Percentiles rank a stretch among this genome's conserved stretches.
These are phyloP conservation scores for Malaclemys terrapin DNA, from an alignment of 2,113 vertebrate genomes.

Conservation along the genomic window DNA sequence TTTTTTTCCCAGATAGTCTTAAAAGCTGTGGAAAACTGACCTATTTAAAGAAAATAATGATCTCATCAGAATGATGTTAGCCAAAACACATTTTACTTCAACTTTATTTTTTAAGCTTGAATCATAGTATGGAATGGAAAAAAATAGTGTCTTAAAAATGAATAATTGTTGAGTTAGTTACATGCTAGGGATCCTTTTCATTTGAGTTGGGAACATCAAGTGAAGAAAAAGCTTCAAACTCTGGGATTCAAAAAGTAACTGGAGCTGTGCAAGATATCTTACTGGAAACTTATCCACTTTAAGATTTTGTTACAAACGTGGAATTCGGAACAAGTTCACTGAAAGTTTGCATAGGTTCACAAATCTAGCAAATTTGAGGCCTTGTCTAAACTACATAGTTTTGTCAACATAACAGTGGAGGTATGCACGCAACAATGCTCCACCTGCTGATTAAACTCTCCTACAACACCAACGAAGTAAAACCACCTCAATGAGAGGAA, in stretches of 20 bases:
- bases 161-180: neutral
- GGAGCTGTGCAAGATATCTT: rapidly evolving
- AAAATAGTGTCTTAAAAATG: neutral
- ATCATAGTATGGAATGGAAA: neutral
- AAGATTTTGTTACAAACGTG: neutral
- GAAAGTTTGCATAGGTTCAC: neutral
- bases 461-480: too few species aligned
- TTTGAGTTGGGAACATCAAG: neutral
- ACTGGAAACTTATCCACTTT: neutral
- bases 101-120: neutral
- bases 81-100: neutral
- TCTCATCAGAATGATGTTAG: neutral
- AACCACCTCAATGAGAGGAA: too few species aligned
- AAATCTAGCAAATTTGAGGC: neutral
- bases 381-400: too few species aligned
- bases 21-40: neutral
- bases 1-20: neutral
- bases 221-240: neutral
- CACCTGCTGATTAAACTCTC: too few species aligned
- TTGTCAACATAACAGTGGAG: too few species aligned
- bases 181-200: too few species aligned
- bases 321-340: neutral
- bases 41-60: neutral
- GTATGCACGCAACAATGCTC: too few species aligned
- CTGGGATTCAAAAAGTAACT: neutral